A percentile compares a stretch with the other conserved stretches of the same genome.
phyloP scores from a whole-genome alignment of 2,797 vertebrate species.

The Neosilurus mollespiculum region DNA sequence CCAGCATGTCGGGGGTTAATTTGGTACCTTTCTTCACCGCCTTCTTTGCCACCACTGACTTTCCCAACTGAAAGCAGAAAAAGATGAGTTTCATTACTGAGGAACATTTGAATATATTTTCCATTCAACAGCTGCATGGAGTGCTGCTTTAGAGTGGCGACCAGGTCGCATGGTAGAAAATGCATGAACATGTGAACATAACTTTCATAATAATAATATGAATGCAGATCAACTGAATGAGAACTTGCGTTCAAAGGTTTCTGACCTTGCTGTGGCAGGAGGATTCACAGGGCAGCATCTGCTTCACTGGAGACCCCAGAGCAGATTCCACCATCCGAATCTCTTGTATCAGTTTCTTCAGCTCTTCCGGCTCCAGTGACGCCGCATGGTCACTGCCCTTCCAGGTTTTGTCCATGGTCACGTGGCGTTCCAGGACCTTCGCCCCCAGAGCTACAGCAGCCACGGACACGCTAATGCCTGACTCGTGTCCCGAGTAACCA shows the following conservation, averaged over 20 bases:
- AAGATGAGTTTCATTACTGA: not conserved
- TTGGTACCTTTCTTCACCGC: conserved; percentile 80
- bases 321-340: conserved; percentile 86
- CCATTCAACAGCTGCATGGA: not conserved
- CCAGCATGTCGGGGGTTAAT: conserved; percentile 86
- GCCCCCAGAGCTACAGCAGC: conserved; percentile 91
- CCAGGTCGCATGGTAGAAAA: not conserved
- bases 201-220: not conserved
- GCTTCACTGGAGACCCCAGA: conserved; percentile 79
- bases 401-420: conserved; percentile 93
- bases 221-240: not conserved
- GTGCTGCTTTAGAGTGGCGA: not conserved
- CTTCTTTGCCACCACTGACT: conserved; percentile 89
- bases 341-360: conserved; percentile 81
- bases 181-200: not conserved
- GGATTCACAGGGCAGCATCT: conserved; percentile 87
- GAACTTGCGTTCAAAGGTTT: not conserved
- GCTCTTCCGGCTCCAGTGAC: conserved; percentile 82
- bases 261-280: conserved; percentile 90
- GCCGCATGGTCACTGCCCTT: conserved; percentile 93
- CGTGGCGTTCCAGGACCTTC: conserved; percentile 90
- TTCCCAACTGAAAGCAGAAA: conserved; percentile 80
- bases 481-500: conserved; percentile 94
- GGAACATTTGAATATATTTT: not conserved
- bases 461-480: conserved; percentile 85